Conservation (phyloP, 2,888 invertebrate species). For the Arge pagana region DNA sequence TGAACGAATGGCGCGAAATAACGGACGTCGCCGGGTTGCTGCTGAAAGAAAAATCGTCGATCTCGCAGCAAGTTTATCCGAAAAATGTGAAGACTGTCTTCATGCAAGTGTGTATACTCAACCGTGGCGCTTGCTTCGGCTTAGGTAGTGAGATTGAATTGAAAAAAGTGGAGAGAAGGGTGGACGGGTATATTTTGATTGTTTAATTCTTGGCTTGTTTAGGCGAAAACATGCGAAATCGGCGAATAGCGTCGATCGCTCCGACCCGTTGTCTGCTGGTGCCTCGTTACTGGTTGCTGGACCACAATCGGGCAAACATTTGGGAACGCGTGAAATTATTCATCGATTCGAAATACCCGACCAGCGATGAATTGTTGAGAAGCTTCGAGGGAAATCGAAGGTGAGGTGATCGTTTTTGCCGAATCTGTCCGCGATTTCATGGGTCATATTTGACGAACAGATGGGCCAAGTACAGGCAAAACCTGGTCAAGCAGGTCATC, state of each 20-base stretch:
- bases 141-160: conserved; percentile 56
- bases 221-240: conserved; percentile 69
- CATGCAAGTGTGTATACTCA: conserved; percentile 64
- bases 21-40: conserved; percentile 48
- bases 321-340: conserved; percentile 69
- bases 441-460: conserved; percentile 39
- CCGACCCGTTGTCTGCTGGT: conserved; percentile 70
- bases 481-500: conserved; percentile 61
- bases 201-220: background rate
- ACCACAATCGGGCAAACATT: conserved; percentile 68
- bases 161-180: background rate
- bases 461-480: conserved; percentile 64
- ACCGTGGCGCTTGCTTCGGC: conserved; percentile 69
- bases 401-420: conserved; percentile 30
- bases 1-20: conserved; percentile 52
- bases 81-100: conserved; percentile 51
- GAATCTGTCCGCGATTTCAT: background rate
- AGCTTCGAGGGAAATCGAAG: conserved; percentile 61
- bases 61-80: conserved; percentile 39
- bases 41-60: conserved; percentile 45
- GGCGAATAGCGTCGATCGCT: conserved; percentile 69
- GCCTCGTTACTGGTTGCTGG: conserved; percentile 72
- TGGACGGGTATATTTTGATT: no score
- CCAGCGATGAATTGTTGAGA: conserved; percentile 63
- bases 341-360: conserved; percentile 65